Evolutionary conservation across 1,140 invertebrate genomes (phyloP).

Genomic region (Drosophila virilis): DNA sequence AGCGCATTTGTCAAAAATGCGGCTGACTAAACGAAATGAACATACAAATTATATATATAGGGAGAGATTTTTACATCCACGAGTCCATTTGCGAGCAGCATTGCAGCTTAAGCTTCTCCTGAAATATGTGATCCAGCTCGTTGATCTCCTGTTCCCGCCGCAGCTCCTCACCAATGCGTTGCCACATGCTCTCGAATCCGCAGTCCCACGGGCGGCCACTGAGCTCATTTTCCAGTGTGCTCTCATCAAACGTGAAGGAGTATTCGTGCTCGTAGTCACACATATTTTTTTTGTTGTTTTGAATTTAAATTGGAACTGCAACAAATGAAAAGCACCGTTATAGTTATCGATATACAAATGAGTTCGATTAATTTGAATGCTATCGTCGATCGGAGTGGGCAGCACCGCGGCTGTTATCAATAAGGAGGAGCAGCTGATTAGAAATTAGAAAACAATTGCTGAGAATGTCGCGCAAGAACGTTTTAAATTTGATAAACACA

Average conservation of each 20-base stretch:
- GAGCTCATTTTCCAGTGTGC: constrained; percentile 50
- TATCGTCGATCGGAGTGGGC: constrained; percentile 27
- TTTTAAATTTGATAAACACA: constrained; percentile 72
- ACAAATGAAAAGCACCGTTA: constrained; percentile 9
- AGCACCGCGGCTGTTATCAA: constrained; percentile 40
- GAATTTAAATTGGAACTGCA: constrained; percentile 17
- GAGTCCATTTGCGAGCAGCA: constrained; percentile 10
- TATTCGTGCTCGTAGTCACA: constrained; percentile 70
- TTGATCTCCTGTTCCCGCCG: constrained; percentile 54
- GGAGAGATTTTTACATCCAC: constrained; percentile 15
- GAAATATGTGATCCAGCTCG: constrained; percentile 51
- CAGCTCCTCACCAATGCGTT: constrained; percentile 61
- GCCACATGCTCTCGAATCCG: constrained; percentile 72
- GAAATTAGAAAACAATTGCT: neutral
- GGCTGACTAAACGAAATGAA: constrained; percentile 16
- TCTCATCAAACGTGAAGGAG: constrained; percentile 67
- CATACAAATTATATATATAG: constrained; percentile 35
- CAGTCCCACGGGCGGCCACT: constrained; percentile 29
- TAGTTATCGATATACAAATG: constrained; percentile 10
- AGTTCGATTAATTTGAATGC: constrained; percentile 1
- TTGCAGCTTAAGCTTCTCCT: constrained; percentile 55
- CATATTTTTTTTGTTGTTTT: constrained; percentile 38
- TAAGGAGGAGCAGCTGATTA: constrained; percentile 34
- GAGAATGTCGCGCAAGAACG: constrained; percentile 76
- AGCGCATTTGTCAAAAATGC: constrained; percentile 55